Conservation (phyloP, 1,140 invertebrate genomes). For the Paraescarpia echinospica region DNA sequence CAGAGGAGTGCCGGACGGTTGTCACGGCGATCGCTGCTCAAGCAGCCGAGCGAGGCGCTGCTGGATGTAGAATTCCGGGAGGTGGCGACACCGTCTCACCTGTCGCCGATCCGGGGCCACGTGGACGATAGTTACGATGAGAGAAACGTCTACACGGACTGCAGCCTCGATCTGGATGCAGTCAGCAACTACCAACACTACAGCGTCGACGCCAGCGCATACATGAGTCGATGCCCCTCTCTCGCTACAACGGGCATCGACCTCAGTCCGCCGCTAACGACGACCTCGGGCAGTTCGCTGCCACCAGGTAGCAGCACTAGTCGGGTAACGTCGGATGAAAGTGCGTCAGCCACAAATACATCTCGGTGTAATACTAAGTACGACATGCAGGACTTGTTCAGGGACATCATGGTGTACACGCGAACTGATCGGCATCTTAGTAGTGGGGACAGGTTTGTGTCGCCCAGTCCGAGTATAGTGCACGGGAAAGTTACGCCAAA, state of each 20-base stretch:
- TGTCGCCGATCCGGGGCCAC: background rate
- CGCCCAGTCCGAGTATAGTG: background rate
- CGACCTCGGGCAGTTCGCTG: constrained; percentile 29
- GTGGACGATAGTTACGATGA: background rate
- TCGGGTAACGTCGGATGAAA: background rate
- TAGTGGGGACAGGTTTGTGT: background rate
- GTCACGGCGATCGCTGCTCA: constrained; percentile 6
- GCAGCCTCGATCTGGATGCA: background rate
- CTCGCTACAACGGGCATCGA: constrained; percentile 73
- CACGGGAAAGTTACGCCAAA: background rate
- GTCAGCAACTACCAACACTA: constrained; percentile 12
- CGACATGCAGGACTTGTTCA: background rate
- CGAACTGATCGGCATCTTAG: background rate
- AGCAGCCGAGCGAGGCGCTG: background rate
- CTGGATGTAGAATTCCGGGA: background rate
- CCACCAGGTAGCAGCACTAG: background rate
- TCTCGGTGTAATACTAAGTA: background rate
- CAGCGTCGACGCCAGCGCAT: background rate
- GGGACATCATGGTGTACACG: background rate
- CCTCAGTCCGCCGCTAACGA: constrained; percentile 41
- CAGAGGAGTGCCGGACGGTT: background rate
- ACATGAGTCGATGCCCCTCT: constrained; percentile 12
- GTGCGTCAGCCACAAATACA: background rate
- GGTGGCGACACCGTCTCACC: constrained; percentile 15
- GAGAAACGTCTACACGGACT: background rate